Conservation (phyloP, 1,140 invertebrate species). For the Macrobrachium nipponense region DNA sequence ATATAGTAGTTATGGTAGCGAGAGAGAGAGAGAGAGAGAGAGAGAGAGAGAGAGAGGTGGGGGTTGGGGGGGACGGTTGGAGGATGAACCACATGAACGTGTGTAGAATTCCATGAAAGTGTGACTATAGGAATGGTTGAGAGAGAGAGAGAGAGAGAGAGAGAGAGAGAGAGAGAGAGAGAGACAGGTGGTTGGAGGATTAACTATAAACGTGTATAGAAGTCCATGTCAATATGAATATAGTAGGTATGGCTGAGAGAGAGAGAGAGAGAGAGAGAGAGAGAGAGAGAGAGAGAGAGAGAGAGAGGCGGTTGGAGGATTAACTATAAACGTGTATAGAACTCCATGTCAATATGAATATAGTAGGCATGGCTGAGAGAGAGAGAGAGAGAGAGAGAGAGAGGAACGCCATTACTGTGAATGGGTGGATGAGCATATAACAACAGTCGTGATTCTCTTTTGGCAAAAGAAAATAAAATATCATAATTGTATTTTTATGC, state of each 20-base stretch:
- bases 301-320: neutral
- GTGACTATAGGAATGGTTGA: neutral
- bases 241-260: no score
- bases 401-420: no score
- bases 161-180: slow-evolving; percentile 4
- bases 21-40: neutral
- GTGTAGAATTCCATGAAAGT: neutral
- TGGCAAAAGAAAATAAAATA: no score
- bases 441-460: no score
- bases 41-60: neutral
- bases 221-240: no score
- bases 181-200: neutral
- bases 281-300: neutral
- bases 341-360: no score
- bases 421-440: no score
- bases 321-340: neutral
- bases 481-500: no score
- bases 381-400: no score
- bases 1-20: no score
- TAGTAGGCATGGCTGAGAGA: no score
- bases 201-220: neutral
- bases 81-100: neutral
- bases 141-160: slow-evolving; percentile 4
- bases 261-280: no score
- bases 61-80: neutral